Evolutionary conservation across 2,888 invertebrate genomes (phyloP), one percentile per base, ranked within the genome.

Genomic region (Cheilosia pagana): DNA sequence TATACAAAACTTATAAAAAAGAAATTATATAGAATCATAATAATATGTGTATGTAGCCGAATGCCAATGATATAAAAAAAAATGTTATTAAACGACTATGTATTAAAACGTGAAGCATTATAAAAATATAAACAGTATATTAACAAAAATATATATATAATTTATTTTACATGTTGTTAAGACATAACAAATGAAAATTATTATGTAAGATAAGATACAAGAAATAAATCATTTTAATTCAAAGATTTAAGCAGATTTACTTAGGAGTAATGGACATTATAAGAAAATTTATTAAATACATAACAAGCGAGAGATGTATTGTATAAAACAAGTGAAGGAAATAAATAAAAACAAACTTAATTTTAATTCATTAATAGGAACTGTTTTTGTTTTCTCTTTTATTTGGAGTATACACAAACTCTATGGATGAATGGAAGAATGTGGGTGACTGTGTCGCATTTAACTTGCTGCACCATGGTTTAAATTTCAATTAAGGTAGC

Each of bases 101-200:
- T 70, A 35, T 35, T 60, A 16, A 67, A 72, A 60, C 50, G 62
- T 59, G 60, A 59, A 71, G 10, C 50, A 57, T 57, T 59, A 63
- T 71, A 75, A 75, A 70, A 75, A 70, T 78, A 72, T 72, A 68
- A 65, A 75, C 71, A 82, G 39, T 77, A 77, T 77, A 82, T 72
- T 75, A 55, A 53, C 70, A 81, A 72, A 53, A 77, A 70, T 81
- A 65, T 59, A 76, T 81, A 81, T 85, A 85, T 85, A 76, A 81
- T 76, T 85, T 71, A 81, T 85, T 81, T 85, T 85, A 85, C 85
- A 81, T 85, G 75, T 85, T 85, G 85, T 85, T 85, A 85, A 81
- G 68, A 71, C 85, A 85, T 75, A 81, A 19, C 52, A 72, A 78
- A 72, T 25, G 67, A 57, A 68, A 21, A 39, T 19, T 3, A 48